phyloP scores from a whole-genome alignment of 2,888 invertebrate genomes.

The Eupithecia insigniata region DNA sequence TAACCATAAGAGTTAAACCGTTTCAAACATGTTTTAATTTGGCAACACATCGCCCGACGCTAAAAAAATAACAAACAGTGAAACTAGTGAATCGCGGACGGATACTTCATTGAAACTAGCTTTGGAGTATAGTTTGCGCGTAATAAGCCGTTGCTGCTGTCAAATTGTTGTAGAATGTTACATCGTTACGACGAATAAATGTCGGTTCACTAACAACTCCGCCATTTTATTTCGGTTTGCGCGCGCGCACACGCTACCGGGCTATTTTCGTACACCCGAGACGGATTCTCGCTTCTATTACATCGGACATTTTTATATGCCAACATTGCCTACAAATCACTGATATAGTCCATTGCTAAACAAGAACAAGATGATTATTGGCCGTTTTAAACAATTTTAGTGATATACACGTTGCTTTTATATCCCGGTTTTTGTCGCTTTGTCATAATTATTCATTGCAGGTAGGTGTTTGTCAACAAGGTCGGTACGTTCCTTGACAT shows the following conservation, averaged over 20 bases:
- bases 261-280: conserved; percentile 70
- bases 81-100: conserved; percentile 45
- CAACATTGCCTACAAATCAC: conserved; percentile 78
- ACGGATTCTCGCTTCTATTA: conserved; percentile 68
- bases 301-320: conserved; percentile 73
- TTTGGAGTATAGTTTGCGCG: conserved; percentile 53
- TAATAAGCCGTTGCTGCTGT: conserved; percentile 60
- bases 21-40: conserved; percentile 35
- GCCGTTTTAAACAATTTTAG: conserved; percentile 74
- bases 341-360: conserved; percentile 74
- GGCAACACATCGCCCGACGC: conserved; percentile 35
- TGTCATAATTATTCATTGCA: conserved; percentile 65
- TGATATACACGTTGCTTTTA: conserved; percentile 73
- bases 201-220: conserved; percentile 63
- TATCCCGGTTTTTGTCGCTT: conserved; percentile 61
- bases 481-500: conserved; percentile 50
- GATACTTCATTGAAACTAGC: conserved; percentile 62
- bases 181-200: conserved; percentile 66
- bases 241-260: conserved; percentile 62
- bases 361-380: conserved; percentile 80
- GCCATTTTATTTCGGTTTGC: conserved; percentile 69
- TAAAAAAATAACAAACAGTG: conserved; percentile 52
- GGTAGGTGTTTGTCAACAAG: conserved; percentile 61
- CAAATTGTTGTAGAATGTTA: conserved; percentile 64
- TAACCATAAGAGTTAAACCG: conserved; percentile 32